Evolutionary conservation across 2,113 vertebrate species (phyloP).

Genomic region (Carassius gibelio): DNA sequence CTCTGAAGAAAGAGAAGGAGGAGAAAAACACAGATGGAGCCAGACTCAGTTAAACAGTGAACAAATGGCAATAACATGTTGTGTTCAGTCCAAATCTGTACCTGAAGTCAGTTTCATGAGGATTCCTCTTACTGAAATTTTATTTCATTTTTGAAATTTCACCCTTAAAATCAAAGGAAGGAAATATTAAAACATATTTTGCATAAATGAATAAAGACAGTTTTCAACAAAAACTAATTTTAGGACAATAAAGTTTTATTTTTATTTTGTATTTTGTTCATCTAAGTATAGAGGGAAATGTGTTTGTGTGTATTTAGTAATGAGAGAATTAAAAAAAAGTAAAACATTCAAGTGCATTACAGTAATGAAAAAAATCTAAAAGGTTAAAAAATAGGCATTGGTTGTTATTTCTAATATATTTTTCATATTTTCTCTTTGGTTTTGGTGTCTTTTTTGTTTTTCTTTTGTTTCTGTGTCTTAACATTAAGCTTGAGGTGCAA

Average conservation of each 20-base stretch:
- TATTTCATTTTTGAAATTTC: neutral
- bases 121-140: neutral
- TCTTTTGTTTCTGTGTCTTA: neutral
- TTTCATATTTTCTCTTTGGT: too few relatives aligned
- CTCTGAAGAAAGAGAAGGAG: neutral
- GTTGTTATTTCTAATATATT: too few relatives aligned
- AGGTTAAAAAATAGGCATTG: too few relatives aligned
- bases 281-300: too few relatives aligned
- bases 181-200: neutral
- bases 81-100: neutral
- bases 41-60: conserved; percentile 15
- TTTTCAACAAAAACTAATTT: neutral
- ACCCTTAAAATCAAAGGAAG: neutral
- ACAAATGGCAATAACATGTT: neutral
- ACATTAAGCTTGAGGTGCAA: neutral
- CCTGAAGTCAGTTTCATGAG: neutral
- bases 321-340: neutral
- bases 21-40: conserved; percentile 31
- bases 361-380: neutral
- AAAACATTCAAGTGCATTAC: too few relatives aligned
- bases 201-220: too few relatives aligned
- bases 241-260: neutral
- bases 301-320: too few relatives aligned
- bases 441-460: neutral
- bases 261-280: too few relatives aligned